Conservation (phyloP, 2,888 invertebrate species). For the Nymphalis urticae region DNA sequence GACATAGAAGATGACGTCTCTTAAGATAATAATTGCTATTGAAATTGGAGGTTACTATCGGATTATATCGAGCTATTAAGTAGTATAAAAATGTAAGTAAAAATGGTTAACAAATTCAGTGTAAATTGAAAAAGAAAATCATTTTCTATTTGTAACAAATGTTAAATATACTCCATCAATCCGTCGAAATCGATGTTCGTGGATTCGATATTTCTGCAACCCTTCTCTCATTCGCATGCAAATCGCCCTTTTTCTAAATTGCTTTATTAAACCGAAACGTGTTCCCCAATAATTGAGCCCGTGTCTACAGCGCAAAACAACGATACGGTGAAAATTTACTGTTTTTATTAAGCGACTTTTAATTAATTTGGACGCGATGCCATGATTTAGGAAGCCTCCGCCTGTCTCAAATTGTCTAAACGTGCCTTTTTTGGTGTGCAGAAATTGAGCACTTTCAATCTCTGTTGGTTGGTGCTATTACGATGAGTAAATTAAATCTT, state of each 20-base stretch:
- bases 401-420: conserved; percentile 1
- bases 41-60: too few relatives aligned
- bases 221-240: conserved; percentile 69
- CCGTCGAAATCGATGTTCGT: conserved; percentile 23
- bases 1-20: too few relatives aligned
- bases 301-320: conserved; percentile 31
- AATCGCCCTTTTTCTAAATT: conserved; percentile 76
- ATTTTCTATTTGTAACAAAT: conserved; percentile 5
- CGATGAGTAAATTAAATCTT: neutral
- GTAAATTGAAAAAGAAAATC: neutral
- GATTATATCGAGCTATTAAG: too few relatives aligned
- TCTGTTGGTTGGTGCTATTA: neutral
- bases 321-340: conserved; percentile 48
- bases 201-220: conserved; percentile 45
- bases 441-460: conserved; percentile 1
- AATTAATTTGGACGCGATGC: conserved; percentile 50
- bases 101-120: too few relatives aligned
- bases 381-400: conserved; percentile 44
- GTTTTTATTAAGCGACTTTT: conserved; percentile 58
- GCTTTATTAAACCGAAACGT: conserved; percentile 77
- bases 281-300: conserved; percentile 62
- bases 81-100: too few relatives aligned
- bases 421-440: conserved; percentile 17
- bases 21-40: too few relatives aligned
- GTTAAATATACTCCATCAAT: conserved; percentile 5